phyloP scores from a whole-genome alignment of 2,797 vertebrate genomes.

The Sarcophilus harrisii region DNA sequence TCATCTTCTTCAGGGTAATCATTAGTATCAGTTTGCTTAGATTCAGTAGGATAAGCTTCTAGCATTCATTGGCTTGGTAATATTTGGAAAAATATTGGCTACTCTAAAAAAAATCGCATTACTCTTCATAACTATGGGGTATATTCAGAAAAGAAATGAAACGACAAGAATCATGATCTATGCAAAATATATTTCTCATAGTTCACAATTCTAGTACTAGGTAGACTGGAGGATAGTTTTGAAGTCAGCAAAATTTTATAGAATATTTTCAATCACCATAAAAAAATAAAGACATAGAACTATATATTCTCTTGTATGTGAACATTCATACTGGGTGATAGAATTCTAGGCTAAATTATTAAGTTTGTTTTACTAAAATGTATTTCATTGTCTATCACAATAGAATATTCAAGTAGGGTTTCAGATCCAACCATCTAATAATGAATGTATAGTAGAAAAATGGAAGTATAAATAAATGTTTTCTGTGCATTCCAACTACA shows the following conservation, averaged over 20 bases:
- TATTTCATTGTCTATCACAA: neutral
- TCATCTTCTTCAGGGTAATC: neutral
- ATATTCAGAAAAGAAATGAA: constrained; percentile 38
- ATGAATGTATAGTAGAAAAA: neutral
- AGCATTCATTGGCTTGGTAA: neutral
- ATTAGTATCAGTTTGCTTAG: constrained; percentile 29
- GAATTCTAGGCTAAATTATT: constrained; percentile 7
- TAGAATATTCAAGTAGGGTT: neutral
- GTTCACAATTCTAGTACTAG: neutral
- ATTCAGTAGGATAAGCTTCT: neutral
- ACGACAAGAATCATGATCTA: neutral
- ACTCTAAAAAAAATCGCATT: constrained; percentile 39
- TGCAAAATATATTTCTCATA: constrained; percentile 34
- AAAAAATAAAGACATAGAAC: constrained; percentile 49
- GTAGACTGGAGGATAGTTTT: constrained; percentile 25
- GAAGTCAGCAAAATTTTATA: constrained; percentile 20
- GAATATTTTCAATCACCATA: constrained; percentile 27
- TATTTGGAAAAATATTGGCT: neutral
- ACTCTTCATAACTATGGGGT: constrained; percentile 24
- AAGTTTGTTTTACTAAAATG: constrained; percentile 22
- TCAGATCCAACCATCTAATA: constrained; percentile 13
- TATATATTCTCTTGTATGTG: neutral
- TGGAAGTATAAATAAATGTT: neutral
- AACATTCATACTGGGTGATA: neutral
- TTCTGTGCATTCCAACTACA: neutral